Evolutionary conservation across 2,888 invertebrate genomes (phyloP).

Genomic region (Meiosimyza platycephala): DNA sequence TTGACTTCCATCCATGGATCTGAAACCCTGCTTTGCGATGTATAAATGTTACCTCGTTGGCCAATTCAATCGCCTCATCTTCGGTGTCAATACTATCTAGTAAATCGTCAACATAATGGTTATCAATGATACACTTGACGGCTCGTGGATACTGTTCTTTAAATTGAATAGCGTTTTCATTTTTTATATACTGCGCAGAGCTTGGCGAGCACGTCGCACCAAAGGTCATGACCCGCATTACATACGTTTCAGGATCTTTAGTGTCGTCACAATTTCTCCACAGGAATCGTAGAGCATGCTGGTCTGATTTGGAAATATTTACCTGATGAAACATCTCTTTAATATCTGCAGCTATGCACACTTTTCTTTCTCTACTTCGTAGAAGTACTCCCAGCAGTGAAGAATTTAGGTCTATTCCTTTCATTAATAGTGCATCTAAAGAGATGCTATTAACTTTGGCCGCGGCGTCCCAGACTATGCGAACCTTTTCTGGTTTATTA

Average conservation of each 20-base stretch:
- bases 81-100: slow-evolving; percentile 32
- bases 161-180: slow-evolving; percentile 31
- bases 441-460: too few species aligned
- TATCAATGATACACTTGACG: slow-evolving; percentile 22
- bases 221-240: slow-evolving; percentile 40
- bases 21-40: slow-evolving; percentile 27
- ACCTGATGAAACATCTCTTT: too few species aligned
- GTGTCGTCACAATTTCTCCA: slow-evolving; percentile 43
- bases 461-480: too few species aligned
- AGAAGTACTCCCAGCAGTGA: too few species aligned
- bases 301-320: too few species aligned
- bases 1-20: slow-evolving; percentile 27
- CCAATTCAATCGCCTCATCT: too few species aligned
- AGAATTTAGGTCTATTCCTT: too few species aligned
- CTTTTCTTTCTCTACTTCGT: too few species aligned
- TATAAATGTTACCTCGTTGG: slow-evolving; percentile 20
- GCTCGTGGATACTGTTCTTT: slow-evolving; percentile 19
- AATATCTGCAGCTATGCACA: too few species aligned
- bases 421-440: too few species aligned
- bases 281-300: slow-evolving; percentile 39
- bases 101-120: slow-evolving; percentile 35
- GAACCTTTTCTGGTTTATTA: too few species aligned
- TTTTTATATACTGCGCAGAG: slow-evolving; percentile 34
- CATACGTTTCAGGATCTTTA: slow-evolving; percentile 33
- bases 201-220: slow-evolving; percentile 35